Evolutionary conservation across 2,888 invertebrate genomes (phyloP).

Genomic region (Polia nebulosa): DNA sequence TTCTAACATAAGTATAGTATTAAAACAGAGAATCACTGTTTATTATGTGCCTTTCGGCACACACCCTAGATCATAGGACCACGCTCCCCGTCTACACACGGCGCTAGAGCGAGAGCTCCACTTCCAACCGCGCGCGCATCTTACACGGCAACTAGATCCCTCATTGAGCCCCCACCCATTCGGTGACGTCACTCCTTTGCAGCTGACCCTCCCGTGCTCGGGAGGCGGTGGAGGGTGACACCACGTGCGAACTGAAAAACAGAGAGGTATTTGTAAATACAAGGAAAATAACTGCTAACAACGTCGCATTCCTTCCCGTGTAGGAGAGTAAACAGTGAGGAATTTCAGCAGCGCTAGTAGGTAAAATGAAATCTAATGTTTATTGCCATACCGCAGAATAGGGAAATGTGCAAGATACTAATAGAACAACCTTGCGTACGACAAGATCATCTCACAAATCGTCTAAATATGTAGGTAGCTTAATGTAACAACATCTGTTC

Average conservation of each 20-base stretch:
- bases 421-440: constrained; percentile 9
- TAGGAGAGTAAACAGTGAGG: constrained; percentile 18
- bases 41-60: constrained; percentile 57
- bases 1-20: neutral
- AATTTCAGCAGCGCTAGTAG: constrained; percentile 8
- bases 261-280: constrained; percentile 40
- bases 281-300: constrained; percentile 21
- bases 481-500: neutral
- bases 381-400: constrained; percentile 4
- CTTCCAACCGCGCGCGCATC: constrained; percentile 80
- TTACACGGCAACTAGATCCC: constrained; percentile 82
- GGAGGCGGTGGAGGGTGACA: constrained; percentile 79
- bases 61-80: constrained; percentile 80
- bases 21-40: neutral
- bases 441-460: neutral
- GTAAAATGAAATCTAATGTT: constrained; percentile 1
- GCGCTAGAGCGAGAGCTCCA: constrained; percentile 71
- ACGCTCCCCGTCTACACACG: constrained; percentile 80
- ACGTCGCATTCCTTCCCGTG: constrained; percentile 22
- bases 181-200: constrained; percentile 75
- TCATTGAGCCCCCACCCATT: constrained; percentile 74
- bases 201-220: constrained; percentile 80
- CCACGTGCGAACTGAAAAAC: constrained; percentile 77
- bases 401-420: neutral
- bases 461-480: neutral